Evolutionary conservation across 2,113 vertebrate species (phyloP), one percentile per base, ranked within the genome.

Genomic region (Colaptes auratus): DNA sequence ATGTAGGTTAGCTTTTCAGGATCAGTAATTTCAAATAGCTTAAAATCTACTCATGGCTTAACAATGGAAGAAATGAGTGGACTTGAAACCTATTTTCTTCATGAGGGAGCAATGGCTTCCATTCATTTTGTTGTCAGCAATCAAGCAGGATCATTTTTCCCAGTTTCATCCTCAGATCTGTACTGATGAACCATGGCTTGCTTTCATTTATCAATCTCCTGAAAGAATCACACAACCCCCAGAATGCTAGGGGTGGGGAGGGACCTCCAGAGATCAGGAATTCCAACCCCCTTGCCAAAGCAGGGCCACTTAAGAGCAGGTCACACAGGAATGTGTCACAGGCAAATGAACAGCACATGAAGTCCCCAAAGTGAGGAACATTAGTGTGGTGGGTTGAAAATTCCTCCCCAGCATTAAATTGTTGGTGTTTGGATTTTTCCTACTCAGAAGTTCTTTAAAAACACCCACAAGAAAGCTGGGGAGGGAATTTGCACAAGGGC

Each of bases 1-100:
- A 58, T 27, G 55, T 66, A 79, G 61, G 27, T 4, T 89, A 60
- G 17, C 27, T 93, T 93, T 93, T 93, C 86, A 94, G 73, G 86
- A 91, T 86, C 69, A 93, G 58, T 48, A 82, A 63, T 90, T 93
- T 95, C 70, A 93, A 93, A 90, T 16, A 90, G 76, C 73, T 92
- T 88, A 87, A 88, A 90, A 75, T 75, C 80, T 94, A 72, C 76
- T 86, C 58, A 52, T 61, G 72, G 17, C 12, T 95, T 86, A 90
- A 95, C 58, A 93, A 36, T 63, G 55, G 70, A 92, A 93, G 66
- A 95, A 92, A 65, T 70, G 18, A 83, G 30, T 56, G 50, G 90
- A 90, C 76, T 92, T 89, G 31, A 90, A 92, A 93, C 30, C 33
- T 91, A 75, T 90, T 91, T 95, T 69, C 70, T 92, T 91, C 73